These are phyloP conservation scores for Rhinoraja longicauda DNA, from an alignment of 2,797 vertebrate species.

Conservation along the genomic window DNA sequence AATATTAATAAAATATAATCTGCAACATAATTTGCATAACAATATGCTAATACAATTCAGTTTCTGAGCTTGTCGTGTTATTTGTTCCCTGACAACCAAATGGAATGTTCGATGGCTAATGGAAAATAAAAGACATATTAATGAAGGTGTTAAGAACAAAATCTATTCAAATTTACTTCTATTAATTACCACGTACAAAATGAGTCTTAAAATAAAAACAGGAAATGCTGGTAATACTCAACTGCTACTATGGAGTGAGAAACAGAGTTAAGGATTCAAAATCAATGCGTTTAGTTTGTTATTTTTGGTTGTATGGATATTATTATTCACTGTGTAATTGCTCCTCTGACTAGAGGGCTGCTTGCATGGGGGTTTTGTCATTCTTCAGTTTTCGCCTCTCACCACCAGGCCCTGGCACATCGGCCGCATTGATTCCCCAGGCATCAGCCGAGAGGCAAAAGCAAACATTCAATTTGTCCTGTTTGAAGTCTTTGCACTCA, in stretches of 20 bases:
- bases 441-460: neutral
- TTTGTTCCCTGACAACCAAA: constrained; percentile 20
- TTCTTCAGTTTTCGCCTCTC: constrained; percentile 16
- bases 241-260: too few relatives aligned
- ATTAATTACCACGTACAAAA: neutral
- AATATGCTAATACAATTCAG: neutral
- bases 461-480: constrained; percentile 13
- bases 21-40: constrained; percentile 1
- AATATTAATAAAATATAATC: constrained; percentile 21
- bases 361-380: neutral
- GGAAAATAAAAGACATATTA: neutral
- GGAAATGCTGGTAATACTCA: too few relatives aligned
- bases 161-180: neutral
- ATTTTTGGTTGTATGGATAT: neutral
- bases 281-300: too few relatives aligned
- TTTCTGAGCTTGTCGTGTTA: constrained; percentile 17
- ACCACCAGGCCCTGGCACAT: neutral
- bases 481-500: neutral
- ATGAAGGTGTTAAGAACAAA: constrained; percentile 2
- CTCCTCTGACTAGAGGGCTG: neutral
- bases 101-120: neutral
- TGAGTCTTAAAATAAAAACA: neutral
- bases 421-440: neutral
- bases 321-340: neutral
- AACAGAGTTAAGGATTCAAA: too few relatives aligned